Percentiles rank a stretch among this genome's conserved stretches.
Evolutionary conservation across 35 echinoderm and acorn worm genomes (phyloP).

Genomic region (Apostichopus parvimensis): DNA sequence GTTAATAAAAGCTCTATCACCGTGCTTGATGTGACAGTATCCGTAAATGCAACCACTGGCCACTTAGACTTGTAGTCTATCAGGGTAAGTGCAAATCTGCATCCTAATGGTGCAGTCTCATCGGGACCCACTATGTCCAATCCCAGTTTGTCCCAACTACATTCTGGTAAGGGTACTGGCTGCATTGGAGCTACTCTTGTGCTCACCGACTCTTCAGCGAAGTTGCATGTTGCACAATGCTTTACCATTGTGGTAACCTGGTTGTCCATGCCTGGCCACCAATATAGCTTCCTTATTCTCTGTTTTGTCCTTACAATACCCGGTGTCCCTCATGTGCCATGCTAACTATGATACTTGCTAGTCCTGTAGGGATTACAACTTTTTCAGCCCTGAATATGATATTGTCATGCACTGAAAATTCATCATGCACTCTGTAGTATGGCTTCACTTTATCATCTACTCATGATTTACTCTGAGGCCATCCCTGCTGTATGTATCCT

Average conservation of each 20-base stretch:
- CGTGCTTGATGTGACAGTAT: background rate
- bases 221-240: conserved; percentile 44
- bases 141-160: conserved; percentile 31
- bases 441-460: background rate
- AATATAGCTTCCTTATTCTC: conserved; percentile 52
- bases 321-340: conserved; percentile 68
- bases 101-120: background rate
- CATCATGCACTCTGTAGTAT: background rate
- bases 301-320: conserved; percentile 73
- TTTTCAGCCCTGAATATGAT: conserved; percentile 53
- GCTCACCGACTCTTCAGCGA: conserved; percentile 58
- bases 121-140: conserved; percentile 38
- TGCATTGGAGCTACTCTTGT: background rate
- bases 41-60: conserved; percentile 20
- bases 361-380: conserved; percentile 42
- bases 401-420: conserved; percentile 50
- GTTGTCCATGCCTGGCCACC: conserved; percentile 69
- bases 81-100: conserved; percentile 29
- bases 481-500: background rate
- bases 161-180: background rate
- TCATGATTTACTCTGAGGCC: background rate
- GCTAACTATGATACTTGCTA: conserved; percentile 21
- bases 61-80: conserved; percentile 31
- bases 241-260: conserved; percentile 44
- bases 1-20: background rate